Evolutionary conservation across 1,140 invertebrate species (phyloP).

Genomic region (Epicauta chinensis): DNA sequence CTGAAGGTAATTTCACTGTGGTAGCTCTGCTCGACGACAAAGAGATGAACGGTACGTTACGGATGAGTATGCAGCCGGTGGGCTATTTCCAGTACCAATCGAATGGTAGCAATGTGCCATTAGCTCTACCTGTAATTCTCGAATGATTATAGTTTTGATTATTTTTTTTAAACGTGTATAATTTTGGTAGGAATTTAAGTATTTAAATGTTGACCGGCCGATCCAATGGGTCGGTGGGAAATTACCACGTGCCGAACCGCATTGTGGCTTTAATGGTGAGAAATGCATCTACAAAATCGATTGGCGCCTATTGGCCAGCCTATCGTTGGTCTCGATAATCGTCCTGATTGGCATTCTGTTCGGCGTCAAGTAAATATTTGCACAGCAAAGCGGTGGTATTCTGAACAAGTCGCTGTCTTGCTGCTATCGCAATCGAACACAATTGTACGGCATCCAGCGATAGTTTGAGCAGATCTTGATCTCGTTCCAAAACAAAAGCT

Average conservation of each 20-base stretch:
- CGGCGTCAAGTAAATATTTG: slow-evolving; percentile 51
- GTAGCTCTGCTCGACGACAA: slow-evolving; percentile 61
- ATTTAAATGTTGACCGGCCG: slow-evolving; percentile 51
- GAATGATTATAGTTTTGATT: slow-evolving; percentile 1
- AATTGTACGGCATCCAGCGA: too few relatives aligned
- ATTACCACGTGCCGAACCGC: slow-evolving; percentile 63
- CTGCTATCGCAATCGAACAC: too few relatives aligned
- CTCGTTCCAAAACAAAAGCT: too few relatives aligned
- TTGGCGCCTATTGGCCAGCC: slow-evolving; percentile 53
- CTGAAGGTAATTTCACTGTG: slow-evolving; percentile 86
- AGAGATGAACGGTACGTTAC: slow-evolving; percentile 42
- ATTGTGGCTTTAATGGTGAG: slow-evolving; percentile 66
- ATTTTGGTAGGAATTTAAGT: slow-evolving; percentile 51
- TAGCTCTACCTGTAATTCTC: slow-evolving; percentile 33
- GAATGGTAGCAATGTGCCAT: slow-evolving; percentile 43
- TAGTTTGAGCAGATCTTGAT: too few relatives aligned
- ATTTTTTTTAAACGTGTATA: not conserved
- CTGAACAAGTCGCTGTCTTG: not conserved
- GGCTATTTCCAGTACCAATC: slow-evolving; percentile 62
- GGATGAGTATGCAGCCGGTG: slow-evolving; percentile 63
- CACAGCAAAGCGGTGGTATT: not conserved
- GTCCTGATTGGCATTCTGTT: slow-evolving; percentile 54
- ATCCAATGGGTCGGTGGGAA: slow-evolving; percentile 71
- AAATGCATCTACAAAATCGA: slow-evolving; percentile 57
- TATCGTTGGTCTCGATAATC: slow-evolving; percentile 50